A percentile compares a stretch with the other conserved stretches of the same genome.
Evolutionary conservation across 2,797 vertebrate species (phyloP).

Genomic region (Diglossa cyanea): DNA sequence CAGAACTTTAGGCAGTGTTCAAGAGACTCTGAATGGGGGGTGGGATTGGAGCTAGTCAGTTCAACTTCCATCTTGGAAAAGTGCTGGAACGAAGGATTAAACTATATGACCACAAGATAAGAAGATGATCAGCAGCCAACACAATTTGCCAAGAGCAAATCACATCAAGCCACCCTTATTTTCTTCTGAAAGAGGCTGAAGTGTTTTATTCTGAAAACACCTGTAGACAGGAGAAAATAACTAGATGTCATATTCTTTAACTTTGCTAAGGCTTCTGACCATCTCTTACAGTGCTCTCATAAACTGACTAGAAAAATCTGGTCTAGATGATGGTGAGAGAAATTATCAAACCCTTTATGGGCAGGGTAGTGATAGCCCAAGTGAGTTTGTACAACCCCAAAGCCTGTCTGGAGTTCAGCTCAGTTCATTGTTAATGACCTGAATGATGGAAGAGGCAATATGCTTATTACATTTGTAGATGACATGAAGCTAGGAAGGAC

Average conservation of each 20-base stretch:
- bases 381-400: neutral
- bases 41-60: neutral
- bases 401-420: neutral
- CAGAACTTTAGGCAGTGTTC: neutral
- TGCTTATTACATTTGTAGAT: constrained; percentile 23
- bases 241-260: neutral
- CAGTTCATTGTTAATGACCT: neutral
- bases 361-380: neutral
- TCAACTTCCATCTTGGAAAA: constrained; percentile 5
- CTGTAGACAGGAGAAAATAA: neutral
- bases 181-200: neutral
- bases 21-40: neutral
- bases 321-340: neutral
- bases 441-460: constrained; percentile 24
- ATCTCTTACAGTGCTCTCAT: neutral
- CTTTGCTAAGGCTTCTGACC: neutral
- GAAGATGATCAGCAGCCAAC: neutral
- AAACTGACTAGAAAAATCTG: neutral
- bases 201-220: neutral
- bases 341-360: neutral
- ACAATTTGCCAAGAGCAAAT: neutral
- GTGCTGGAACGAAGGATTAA: constrained; percentile 1
- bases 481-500: neutral
- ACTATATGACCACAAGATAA: neutral
- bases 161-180: neutral